Percentiles rank a stretch among this genome's conserved stretches.
Conservation (phyloP, 2,888 invertebrate genomes). For the Drosophila differens region DNA sequence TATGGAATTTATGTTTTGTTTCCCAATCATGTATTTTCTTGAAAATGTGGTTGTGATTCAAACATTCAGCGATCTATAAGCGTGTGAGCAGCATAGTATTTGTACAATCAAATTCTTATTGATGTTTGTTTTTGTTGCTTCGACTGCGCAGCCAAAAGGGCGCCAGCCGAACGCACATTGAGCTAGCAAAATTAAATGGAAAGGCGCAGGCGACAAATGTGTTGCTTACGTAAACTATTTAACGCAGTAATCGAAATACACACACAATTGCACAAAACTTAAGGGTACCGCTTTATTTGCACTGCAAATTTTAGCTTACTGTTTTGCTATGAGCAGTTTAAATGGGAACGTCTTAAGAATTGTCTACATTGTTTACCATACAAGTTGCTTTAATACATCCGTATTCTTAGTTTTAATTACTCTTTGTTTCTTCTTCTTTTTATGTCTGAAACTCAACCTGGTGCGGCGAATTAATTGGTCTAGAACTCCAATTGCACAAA, state of each 20-base stretch:
- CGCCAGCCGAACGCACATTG: constrained; percentile 52
- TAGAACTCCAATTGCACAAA: background rate
- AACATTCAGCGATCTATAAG: constrained; percentile 6
- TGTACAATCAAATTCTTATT: constrained; percentile 65
- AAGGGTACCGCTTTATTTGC: background rate
- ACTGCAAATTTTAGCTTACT: background rate
- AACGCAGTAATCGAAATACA: background rate
- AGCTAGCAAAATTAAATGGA: constrained; percentile 17
- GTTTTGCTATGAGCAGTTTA: background rate
- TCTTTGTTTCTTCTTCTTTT: background rate
- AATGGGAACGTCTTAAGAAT: background rate
- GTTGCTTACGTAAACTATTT: constrained; percentile 24
- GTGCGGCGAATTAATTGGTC: constrained; percentile 8
- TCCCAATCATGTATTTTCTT: background rate
- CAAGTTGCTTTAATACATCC: background rate
- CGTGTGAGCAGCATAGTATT: constrained; percentile 35
- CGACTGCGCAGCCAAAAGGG: constrained; percentile 52
- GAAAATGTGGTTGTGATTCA: background rate
- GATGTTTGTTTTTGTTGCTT: constrained; percentile 60
- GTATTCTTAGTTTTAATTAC: background rate
- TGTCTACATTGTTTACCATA: background rate
- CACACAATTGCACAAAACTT: constrained; percentile 2
- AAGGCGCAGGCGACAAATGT: constrained; percentile 51
- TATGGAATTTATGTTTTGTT: background rate
- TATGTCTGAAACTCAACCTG: background rate